A percentile compares a stretch with the other conserved stretches of the same genome.
phyloP scores from a whole-genome alignment of 1,140 invertebrate species.

The Brachionus plicatilis region DNA sequence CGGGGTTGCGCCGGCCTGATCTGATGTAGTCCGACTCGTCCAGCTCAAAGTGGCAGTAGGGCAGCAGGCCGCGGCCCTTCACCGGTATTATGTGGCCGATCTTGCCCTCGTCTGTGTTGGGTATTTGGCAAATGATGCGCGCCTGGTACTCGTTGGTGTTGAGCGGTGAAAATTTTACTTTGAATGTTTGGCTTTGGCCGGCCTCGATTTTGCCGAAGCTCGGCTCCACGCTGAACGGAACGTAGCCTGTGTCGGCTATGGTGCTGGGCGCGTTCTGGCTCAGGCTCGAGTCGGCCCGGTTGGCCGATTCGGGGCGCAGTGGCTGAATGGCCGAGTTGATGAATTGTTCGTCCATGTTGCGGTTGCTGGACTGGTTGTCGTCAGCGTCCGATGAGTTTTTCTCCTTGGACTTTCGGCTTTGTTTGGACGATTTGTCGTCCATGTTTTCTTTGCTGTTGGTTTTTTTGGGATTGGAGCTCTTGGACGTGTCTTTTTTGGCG shows the following conservation, averaged over 20 bases:
- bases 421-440: neutral
- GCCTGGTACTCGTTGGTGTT: slow-evolving; percentile 54
- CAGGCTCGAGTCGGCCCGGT: neutral
- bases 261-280: slow-evolving; percentile 4
- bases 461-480: neutral
- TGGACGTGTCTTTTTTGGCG: neutral
- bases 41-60: slow-evolving; percentile 57
- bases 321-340: slow-evolving; percentile 15
- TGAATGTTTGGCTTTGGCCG: slow-evolving; percentile 48
- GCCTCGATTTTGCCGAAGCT: slow-evolving; percentile 48
- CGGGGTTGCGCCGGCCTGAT: slow-evolving; percentile 49
- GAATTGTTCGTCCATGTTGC: neutral
- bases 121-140: slow-evolving; percentile 48
- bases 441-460: neutral
- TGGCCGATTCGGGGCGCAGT: neutral
- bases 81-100: slow-evolving; percentile 49
- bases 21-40: slow-evolving; percentile 55
- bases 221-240: slow-evolving; percentile 53
- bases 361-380: neutral
- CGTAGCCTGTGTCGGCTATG: slow-evolving; percentile 46
- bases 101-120: neutral
- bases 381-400: neutral
- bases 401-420: slow-evolving; percentile 11
- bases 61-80: slow-evolving; percentile 52
- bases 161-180: slow-evolving; percentile 55